A percentile compares a stretch with the other conserved stretches of the same genome.
Conservation (phyloP, 2,888 invertebrate genomes). For the Caenorhabditis sp. region DNA sequence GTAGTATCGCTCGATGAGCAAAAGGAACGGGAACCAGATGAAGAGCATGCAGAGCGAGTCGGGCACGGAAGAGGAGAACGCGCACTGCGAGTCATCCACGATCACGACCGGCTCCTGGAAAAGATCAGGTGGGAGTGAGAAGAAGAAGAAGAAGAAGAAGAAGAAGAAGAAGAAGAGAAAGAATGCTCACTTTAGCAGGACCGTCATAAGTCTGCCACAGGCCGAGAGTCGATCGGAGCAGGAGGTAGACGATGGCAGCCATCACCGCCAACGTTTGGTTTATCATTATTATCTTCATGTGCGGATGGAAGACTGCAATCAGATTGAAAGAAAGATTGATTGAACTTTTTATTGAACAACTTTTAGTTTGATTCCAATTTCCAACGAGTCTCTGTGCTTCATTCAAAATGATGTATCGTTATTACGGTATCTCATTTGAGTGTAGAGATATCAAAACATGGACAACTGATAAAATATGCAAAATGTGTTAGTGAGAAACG, state of each 20-base stretch:
- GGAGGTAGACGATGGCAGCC: constrained; percentile 32
- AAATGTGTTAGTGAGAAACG: too few relatives aligned
- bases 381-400: too few relatives aligned
- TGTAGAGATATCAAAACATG: too few relatives aligned
- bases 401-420: too few relatives aligned
- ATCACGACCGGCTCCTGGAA: constrained; percentile 6
- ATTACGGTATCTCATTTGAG: too few relatives aligned
- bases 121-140: too few relatives aligned
- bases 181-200: not conserved
- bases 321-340: too few relatives aligned
- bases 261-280: constrained; percentile 49
- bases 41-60: constrained; percentile 51
- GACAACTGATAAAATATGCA: too few relatives aligned
- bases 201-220: constrained; percentile 33
- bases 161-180: not conserved
- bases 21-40: constrained; percentile 54
- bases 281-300: constrained; percentile 53
- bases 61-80: constrained; percentile 52
- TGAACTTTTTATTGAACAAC: too few relatives aligned
- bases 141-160: not conserved
- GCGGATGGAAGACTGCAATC: constrained; percentile 46
- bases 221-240: constrained; percentile 27
- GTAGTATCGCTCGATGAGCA: constrained; percentile 51
- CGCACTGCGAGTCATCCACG: constrained; percentile 45
- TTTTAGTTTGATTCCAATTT: too few relatives aligned